phyloP scores from a whole-genome alignment of 2,797 vertebrate species.

The Fistularia commersonii region DNA sequence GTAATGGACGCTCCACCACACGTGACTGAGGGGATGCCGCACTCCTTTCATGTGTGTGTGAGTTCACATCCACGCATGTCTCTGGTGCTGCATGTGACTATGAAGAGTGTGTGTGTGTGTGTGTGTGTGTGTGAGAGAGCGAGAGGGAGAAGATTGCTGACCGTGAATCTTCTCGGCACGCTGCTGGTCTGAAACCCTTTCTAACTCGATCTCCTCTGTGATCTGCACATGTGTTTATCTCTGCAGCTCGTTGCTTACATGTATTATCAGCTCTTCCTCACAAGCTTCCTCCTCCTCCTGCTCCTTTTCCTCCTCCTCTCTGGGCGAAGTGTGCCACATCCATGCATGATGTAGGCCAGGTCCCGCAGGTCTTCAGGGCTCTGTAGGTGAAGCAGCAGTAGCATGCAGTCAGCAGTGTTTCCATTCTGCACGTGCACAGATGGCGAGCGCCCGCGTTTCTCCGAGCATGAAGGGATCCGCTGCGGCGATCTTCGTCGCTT shows the following conservation, averaged over 20 bases:
- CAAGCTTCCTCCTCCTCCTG: constrained; percentile 2
- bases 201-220: constrained; percentile 8
- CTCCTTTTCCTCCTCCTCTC: constrained; percentile 10
- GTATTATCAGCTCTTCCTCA: too few relatives aligned
- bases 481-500: too few relatives aligned
- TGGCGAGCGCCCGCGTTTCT: background rate
- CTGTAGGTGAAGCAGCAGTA: background rate
- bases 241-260: constrained; percentile 7
- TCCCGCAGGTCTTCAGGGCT: constrained; percentile 48
- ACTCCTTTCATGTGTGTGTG: constrained; percentile 11
- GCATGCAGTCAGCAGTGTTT: constrained; percentile 13
- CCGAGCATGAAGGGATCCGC: background rate
- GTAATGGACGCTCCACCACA: constrained; percentile 31
- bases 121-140: background rate
- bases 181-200: constrained; percentile 16
- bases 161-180: constrained; percentile 8
- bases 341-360: constrained; percentile 46
- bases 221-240: constrained; percentile 5
- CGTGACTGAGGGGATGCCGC: constrained; percentile 32
- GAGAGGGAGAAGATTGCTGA: constrained; percentile 16
- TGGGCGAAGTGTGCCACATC: constrained; percentile 10
- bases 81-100: background rate
- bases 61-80: background rate
- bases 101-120: background rate
- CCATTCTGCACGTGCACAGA: constrained; percentile 1